These are phyloP conservation scores for Dryocosmus kuriphilus DNA, from an alignment of 2,888 invertebrate species.

Conservation along the genomic window DNA sequence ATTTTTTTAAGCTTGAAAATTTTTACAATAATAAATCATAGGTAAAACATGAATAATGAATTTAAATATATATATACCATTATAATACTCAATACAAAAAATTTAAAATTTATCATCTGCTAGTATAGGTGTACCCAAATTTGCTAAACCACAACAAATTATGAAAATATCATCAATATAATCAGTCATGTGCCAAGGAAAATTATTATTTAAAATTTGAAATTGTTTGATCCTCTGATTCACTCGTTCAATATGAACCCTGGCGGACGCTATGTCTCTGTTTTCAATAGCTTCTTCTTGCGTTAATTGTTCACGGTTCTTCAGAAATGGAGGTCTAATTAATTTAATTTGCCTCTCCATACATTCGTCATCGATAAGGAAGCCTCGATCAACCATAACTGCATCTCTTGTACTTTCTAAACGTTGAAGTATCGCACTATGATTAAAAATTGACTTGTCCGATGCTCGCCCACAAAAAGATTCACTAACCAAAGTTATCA, in stretches of 20 bases:
- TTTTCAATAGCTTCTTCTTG: constrained; percentile 48
- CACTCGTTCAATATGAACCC: constrained; percentile 53
- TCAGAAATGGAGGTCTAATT: constrained; percentile 54
- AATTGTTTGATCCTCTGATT: constrained; percentile 53
- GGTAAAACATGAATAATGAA: too few species aligned
- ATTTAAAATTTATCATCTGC: too few species aligned
- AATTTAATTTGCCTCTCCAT: constrained; percentile 40
- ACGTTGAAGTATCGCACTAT: constrained; percentile 53
- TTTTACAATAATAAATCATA: too few species aligned
- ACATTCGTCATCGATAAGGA: constrained; percentile 54
- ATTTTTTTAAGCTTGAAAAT: neutral
- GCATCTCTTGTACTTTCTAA: constrained; percentile 48
- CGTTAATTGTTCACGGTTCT: constrained; percentile 52
- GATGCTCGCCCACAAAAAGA: constrained; percentile 50
- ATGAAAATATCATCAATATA: constrained; percentile 44
- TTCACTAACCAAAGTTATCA: constrained; percentile 58
- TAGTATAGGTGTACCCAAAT: too few species aligned
- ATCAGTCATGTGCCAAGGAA: constrained; percentile 41
- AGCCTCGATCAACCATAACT: constrained; percentile 52
- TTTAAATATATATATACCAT: too few species aligned
- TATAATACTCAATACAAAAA: too few species aligned
- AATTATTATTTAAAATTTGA: constrained; percentile 44
- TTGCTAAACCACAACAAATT: constrained; percentile 30
- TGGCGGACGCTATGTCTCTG: constrained; percentile 50
- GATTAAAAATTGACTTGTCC: constrained; percentile 46